phyloP scores from a whole-genome alignment of 2,113 vertebrate species.

The Galeopterus variegatus region DNA sequence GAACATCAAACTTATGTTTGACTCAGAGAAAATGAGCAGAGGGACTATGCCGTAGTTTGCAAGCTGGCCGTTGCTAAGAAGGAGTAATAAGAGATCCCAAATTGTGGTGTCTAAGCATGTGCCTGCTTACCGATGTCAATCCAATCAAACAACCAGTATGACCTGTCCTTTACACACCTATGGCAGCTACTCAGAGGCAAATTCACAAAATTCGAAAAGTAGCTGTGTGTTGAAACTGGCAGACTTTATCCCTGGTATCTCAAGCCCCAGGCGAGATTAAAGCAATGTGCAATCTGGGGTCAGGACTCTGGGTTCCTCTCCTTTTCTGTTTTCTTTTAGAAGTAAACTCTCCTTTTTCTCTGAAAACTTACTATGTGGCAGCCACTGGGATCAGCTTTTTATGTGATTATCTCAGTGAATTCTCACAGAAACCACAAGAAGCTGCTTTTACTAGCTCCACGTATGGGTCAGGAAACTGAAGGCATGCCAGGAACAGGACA shows the following conservation, averaged over 20 bases:
- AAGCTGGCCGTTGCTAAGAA: not conserved
- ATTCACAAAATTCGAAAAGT: not conserved
- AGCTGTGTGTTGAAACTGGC: accelerated
- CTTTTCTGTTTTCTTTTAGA: not conserved
- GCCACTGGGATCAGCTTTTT: not conserved
- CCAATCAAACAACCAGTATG: not conserved
- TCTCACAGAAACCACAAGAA: not conserved
- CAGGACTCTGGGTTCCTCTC: not conserved
- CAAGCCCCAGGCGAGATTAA: not conserved
- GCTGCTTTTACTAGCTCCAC: too few species aligned
- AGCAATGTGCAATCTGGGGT: accelerated
- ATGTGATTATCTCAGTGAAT: not conserved
- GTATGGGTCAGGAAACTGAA: not conserved
- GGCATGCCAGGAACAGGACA: not conserved
- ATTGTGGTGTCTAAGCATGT: too few species aligned
- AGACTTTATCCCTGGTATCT: not conserved
- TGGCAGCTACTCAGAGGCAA: not conserved
- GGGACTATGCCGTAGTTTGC: not conserved
- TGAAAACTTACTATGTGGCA: not conserved
- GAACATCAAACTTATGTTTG: not conserved
- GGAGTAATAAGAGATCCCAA: not conserved
- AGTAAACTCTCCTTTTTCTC: not conserved
- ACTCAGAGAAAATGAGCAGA: not conserved
- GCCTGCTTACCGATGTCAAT: too few species aligned
- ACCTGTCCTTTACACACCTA: not conserved